These are phyloP conservation scores for Anguilla marmorata DNA, from an alignment of 2,797 vertebrate species.

Conservation along the genomic window DNA sequence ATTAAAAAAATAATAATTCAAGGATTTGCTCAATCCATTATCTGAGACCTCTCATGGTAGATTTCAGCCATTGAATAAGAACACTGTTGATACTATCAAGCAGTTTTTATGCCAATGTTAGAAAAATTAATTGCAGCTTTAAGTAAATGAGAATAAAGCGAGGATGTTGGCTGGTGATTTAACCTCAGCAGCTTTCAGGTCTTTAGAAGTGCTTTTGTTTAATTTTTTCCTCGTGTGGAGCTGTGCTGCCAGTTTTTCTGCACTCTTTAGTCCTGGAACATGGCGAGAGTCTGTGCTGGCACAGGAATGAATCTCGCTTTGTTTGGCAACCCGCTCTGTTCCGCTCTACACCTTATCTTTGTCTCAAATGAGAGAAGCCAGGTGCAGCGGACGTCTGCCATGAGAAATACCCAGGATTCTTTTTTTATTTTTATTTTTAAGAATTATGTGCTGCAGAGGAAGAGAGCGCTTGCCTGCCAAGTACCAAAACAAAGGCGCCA, in stretches of 20 bases:
- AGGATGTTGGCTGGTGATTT: not conserved
- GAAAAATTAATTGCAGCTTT: not conserved
- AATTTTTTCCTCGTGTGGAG: not conserved
- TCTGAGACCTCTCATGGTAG: not conserved
- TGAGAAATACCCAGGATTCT: conserved; percentile 25
- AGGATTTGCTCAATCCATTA: not conserved
- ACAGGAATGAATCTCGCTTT: conserved; percentile 29
- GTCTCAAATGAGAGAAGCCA: conserved; percentile 26
- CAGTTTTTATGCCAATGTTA: not conserved
- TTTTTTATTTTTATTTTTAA: conserved; percentile 38
- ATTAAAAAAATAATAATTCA: not conserved
- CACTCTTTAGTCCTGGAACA: conserved; percentile 16
- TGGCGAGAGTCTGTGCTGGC: conserved; percentile 36
- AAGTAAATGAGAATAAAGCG: not conserved
- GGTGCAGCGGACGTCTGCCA: conserved; percentile 35
- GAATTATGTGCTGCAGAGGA: conserved; percentile 39
- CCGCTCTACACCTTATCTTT: conserved; percentile 37
- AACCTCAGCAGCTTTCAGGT: not conserved
- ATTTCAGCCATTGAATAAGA: not conserved
- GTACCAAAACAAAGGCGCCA: conserved; percentile 35
- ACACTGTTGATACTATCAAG: not conserved
- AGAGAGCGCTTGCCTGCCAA: conserved; percentile 32
- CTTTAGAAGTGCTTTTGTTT: not conserved
- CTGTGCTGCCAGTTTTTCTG: conserved; percentile 25
- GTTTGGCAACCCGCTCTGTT: conserved; percentile 23